Base-by-base conservation (phyloP, 1,140 invertebrate species). In the Cheumatopsyche charites region DNA sequence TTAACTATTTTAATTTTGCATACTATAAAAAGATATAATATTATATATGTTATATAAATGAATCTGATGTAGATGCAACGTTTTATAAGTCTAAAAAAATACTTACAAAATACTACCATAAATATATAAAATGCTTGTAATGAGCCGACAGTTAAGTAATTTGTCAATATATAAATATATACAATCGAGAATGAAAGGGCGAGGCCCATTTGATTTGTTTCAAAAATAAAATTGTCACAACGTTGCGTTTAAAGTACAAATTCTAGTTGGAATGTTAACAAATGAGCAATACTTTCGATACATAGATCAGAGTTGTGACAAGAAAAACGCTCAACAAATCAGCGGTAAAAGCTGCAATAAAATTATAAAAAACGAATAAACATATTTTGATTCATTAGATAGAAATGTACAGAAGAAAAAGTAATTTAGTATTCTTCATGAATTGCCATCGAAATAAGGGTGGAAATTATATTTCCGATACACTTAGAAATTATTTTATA, bases 401-500 rank as follows among this genome's bases (percentile, higher is more conserved):
- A 36, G 29, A 36, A 36, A 36, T 36, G 29, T 47, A 47, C 43
- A n/a, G 2, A 47, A 2, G 13, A n/a, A 15, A 7, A 47, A 47
- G 12, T 3, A 6, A 7, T 15, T 47, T 12, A 47, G 15, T 6
- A 47, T n/a, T 47, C 13, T 47, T 47, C 13, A 13, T 47, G 43
- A 13, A 6, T 58, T 25, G 55, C 25, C 55, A 58, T 58, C 21
- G 21, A 58, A 25, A 25, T 58, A 4, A 47, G 12, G 41, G 19
- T 25, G 65, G 67, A 70, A 70, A 70, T 70, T 26, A 43, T 26
- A 70, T 70, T 70, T 70, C 67, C 67, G 23, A 43, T 19, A 15
- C 3, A 23, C 7, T 45, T 21, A 36, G n/a, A n/a, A n/a, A 21
- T n/a, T 43, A n/a, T 42, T 42, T 29, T 49, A 55, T 58, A 69